A percentile compares a stretch with the other conserved stretches of the same genome.
These are phyloP conservation scores for Dynastes maya DNA, from an alignment of 2,888 invertebrate genomes.

Conservation along the genomic window DNA sequence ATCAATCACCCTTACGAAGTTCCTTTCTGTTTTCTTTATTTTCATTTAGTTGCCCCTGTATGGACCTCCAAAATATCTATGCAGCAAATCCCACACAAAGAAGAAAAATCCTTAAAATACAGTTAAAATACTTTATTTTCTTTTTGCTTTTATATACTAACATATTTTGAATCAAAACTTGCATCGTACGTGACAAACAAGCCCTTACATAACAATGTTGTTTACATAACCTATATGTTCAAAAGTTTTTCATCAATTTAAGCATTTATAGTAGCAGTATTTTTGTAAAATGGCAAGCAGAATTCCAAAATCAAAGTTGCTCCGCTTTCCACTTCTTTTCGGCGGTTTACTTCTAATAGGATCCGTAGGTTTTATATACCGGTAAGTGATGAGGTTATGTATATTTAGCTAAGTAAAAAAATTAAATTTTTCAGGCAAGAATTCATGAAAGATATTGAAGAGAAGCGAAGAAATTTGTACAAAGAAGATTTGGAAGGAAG, in stretches of 20 bases:
- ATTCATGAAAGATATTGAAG: conserved; percentile 53
- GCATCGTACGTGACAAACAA: too few relatives aligned
- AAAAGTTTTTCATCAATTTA: not conserved
- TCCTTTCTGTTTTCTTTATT: too few relatives aligned
- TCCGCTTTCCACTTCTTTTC: conserved; percentile 60
- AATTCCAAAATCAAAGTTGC: conserved; percentile 55
- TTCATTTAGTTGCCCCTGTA: too few relatives aligned
- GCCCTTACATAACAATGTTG: conserved; percentile 14
- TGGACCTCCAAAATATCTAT: too few relatives aligned
- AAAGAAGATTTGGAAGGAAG: conserved; percentile 51
- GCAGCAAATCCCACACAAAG: too few relatives aligned
- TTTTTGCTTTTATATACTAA: too few relatives aligned
- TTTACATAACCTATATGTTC: conserved; percentile 30
- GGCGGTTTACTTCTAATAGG: conserved; percentile 57
- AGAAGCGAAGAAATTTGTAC: conserved; percentile 51
- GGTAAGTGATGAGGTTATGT: conserved; percentile 60
- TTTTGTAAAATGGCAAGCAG: conserved; percentile 54
- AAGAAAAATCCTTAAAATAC: too few relatives aligned
- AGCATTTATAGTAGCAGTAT: not conserved
- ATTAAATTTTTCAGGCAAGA: conserved; percentile 46
- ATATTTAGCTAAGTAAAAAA: conserved; percentile 2
- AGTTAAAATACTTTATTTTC: too few relatives aligned
- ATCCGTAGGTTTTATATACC: conserved; percentile 57
- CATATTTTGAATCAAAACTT: too few relatives aligned
- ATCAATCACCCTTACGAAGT: too few relatives aligned